Conservation (phyloP, 1,140 invertebrate species). For the Eulimnadia texana region DNA sequence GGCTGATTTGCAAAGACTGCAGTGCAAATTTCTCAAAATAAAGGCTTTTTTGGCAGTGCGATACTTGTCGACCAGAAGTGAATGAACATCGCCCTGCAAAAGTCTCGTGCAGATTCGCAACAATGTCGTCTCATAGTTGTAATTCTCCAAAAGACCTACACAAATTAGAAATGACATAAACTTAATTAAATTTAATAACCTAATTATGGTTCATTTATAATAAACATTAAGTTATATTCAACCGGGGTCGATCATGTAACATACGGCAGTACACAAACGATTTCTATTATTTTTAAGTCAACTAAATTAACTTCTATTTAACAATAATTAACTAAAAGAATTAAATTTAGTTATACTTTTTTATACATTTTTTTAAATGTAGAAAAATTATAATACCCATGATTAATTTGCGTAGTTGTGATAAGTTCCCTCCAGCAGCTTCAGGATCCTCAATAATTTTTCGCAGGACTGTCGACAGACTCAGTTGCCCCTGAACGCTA, state of each 20-base stretch:
- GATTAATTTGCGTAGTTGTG: not conserved
- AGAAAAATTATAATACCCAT: not conserved
- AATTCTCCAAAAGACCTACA: slow-evolving; percentile 12
- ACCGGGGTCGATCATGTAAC: too few species aligned
- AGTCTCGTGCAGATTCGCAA: slow-evolving; percentile 5
- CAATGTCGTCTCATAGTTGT: slow-evolving; percentile 14
- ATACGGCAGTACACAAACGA: too few species aligned
- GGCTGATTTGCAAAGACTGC: not conserved
- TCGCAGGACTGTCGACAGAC: slow-evolving; percentile 36
- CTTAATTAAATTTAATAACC: not conserved
- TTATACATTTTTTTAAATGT: not conserved
- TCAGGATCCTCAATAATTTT: slow-evolving; percentile 2
- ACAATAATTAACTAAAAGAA: not conserved
- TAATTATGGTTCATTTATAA: not conserved
- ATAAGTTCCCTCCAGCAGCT: not conserved
- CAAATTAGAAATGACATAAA: not conserved
- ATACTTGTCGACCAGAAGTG: not conserved
- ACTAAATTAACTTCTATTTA: too few species aligned
- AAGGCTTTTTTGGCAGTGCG: slow-evolving; percentile 4
- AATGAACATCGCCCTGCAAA: slow-evolving; percentile 10
- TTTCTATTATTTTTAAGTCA: too few species aligned
- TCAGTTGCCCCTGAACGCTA: slow-evolving; percentile 42
- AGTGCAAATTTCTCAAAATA: not conserved
- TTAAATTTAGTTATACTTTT: not conserved
- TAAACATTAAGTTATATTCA: too few species aligned